Base-by-base conservation (phyloP, 1,140 invertebrate species). In the Aradophagus sp. region DNA sequence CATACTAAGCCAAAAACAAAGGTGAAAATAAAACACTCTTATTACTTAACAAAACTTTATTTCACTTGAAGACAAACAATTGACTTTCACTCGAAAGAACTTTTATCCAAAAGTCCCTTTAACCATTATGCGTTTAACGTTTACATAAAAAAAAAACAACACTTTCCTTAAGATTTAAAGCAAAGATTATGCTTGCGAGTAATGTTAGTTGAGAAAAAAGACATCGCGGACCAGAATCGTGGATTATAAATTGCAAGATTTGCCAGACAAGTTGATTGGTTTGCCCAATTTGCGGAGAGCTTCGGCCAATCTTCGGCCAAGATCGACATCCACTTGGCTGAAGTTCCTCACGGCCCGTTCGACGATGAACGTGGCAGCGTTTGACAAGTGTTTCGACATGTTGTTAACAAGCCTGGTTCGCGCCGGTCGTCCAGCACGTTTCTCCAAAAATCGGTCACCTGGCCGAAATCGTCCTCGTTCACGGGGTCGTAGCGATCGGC, bases 381-480 rank as follows among this genome's bases (percentile, higher is more conserved):
- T 86, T 56, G 89, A 90, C 23, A 98, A 76, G 82, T 93, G 90
- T 0, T 85, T 90, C 4, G 91, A 94, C 83, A 99, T 91, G 77
- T 98, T 98, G 35, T 89, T 82, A 1, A 93, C 90, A 42, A 95
- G 80, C 31, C 95, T 88, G 27, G 89, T 86, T 70, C 90, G 89
- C 53, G 91, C 93, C 1, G 88, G 12, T 90, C 88, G 63, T 91
- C 89, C 47, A 99, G 86, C 1, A 93, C 91, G 69, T 94, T 91
- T 15, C 88, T 89, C 88, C 92, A 99, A 84, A 99, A 97, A 5
- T 84, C 75, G 7, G 88, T 89, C 0, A 91, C 90, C 86, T 99
- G 97, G 0, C 89, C 87, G 82, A 91, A 98, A 82, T 99, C 97
- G 76, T 99, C 96, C 67, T 97, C 95, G 77, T 95, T 90, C 1